These are phyloP conservation scores for Nettapus auritus DNA, from an alignment of 2,113 vertebrate genomes.

Conservation along the genomic window DNA sequence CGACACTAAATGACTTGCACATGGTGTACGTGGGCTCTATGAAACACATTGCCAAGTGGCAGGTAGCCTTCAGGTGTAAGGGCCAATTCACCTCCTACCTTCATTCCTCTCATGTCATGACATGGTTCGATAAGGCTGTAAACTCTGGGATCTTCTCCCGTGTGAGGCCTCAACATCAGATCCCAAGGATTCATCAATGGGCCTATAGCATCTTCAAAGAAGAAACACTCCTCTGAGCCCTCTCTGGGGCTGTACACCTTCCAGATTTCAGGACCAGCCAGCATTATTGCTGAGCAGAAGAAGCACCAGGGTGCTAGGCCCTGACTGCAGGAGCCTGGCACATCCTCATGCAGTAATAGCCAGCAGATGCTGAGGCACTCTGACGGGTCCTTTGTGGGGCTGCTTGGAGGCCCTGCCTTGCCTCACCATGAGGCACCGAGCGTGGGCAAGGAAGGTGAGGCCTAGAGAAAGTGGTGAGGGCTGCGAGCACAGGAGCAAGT, in stretches of 20 bases:
- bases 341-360: not conserved
- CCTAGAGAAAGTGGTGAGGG: not conserved
- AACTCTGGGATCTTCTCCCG: not conserved
- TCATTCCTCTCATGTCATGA: not conserved
- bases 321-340: not conserved
- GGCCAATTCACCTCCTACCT: not conserved
- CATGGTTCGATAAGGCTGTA: not conserved
- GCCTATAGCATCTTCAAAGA: not conserved
- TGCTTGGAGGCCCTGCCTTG: not conserved
- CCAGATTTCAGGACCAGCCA: not conserved
- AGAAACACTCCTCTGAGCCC: not conserved
- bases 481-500: not conserved
- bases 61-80: not conserved
- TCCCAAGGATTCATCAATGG: not conserved
- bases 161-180: not conserved
- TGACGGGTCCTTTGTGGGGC: not conserved
- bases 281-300: not conserved
- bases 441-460: not conserved
- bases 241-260: not conserved
- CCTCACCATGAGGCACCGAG: fast-evolving
- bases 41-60: not conserved
- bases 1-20: not conserved
- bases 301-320: not conserved
- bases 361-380: not conserved
- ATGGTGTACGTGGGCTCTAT: fast-evolving